Evolutionary conservation across 2,797 vertebrate species (phyloP), one percentile per base, ranked within the genome.

Genomic region (Takifugu ocellatus): DNA sequence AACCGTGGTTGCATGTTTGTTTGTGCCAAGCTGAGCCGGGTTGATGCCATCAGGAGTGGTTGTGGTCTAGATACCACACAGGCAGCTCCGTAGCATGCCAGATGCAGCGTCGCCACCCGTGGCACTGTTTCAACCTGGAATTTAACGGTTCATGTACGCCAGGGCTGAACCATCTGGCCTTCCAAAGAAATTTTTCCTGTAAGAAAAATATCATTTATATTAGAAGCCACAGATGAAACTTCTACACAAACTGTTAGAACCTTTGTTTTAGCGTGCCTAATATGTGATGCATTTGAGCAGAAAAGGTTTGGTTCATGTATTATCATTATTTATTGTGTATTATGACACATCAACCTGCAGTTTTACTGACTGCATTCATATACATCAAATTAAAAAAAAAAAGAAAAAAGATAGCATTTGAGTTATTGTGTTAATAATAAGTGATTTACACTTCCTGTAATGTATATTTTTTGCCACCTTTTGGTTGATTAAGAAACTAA

Each of bases 21-120:
- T 39, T 83, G 68, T 77, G 81, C 82, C 88, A 75, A 75, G 81
- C 59, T 84, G 79, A 79, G 79, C 74, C 66, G 72, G 75, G 49
- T 76, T 51, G 66, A 72, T 77, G 82, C 88, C 88, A 91, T 91
- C 84, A 90, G 87, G 85, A 84, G 72, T 75, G 78, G 87, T 86
- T 74, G 83, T 89, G 87, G 87, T 90, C 86, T 88, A 86, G 81
- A 86, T 84, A 82, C 76, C 86, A 80, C 81, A 82, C 77, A 78
- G 79, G 78, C 84, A 64, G 79, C 75, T 70, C 71, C 72, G 53
- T 72, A 55, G 60, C 67, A 64, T 62, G 83, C 86, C 90, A 91
- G 88, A 84, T 91, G 91, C 82, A 89, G 81, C 84, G 77, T 85
- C 84, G 79, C 86, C 84, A 90, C 86, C 89, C 88, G 75, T 88